Base-by-base conservation (phyloP, 2,797 vertebrate species). In the Amazona finschi region DNA sequence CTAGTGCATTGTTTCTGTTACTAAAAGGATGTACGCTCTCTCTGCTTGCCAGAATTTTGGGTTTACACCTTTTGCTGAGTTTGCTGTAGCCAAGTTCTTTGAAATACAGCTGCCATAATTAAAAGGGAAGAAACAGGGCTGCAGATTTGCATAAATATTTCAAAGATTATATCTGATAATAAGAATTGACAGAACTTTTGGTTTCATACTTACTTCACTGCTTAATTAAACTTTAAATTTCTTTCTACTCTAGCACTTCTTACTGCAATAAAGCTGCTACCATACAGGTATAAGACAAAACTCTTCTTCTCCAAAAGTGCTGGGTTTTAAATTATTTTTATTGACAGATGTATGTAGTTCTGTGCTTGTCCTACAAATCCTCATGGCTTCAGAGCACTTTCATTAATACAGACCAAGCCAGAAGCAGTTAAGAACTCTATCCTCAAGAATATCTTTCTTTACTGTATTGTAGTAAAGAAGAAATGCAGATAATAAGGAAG, bases 171-270 rank as follows among this genome's bases (percentile, higher is more conserved):
- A 72, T 66, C 47, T 89, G 53, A 55, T 93, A 87, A 70, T 86
- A 82, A 75, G 76, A 90, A 66, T 43, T 0, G 1, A 55, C 58
- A 90, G 15, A 84, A 33, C 25, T 76, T 74, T 73, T 55, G 13
- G 58, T 86, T 87, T 91, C 74, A 60, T 28, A 43, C 50, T 75
- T 39, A 53, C 53, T 84, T 88, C 44, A 69, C 53, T 20, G 49
- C 43, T 85, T 89, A 75, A 87, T 85, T 87, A 78, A 87, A 92
- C 53, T 78, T 95, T 62, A 21, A 3, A 18, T 78, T 92, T 85
- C 64, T 44, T 75, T 88, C 76, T 66, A 75, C 25, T 61, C 69
- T 18, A 61, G 50, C 22, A 62, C 25, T 83, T 91, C 38, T 66
- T 81, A 44, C 8, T 79, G 69, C 16, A 84, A 64, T 60, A 15